These are phyloP conservation scores for Sebastiscus tertius DNA, from an alignment of 2,797 vertebrate species.

Conservation along the genomic window DNA sequence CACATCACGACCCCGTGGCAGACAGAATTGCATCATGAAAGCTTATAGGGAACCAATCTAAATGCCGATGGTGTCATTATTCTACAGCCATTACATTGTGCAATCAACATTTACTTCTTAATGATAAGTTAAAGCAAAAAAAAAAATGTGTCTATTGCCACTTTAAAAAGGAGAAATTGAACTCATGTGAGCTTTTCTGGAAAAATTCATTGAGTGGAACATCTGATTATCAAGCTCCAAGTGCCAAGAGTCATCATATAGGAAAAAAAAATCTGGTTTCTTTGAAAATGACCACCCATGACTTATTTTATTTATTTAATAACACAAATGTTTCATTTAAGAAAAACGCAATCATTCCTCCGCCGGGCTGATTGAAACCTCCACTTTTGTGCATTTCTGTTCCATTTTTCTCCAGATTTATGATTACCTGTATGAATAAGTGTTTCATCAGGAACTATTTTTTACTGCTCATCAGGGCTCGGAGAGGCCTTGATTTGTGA, in stretches of 20 bases:
- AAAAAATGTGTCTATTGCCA: no score
- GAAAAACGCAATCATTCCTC: neutral
- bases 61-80: neutral
- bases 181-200: neutral
- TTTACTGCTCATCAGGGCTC: constrained; percentile 59
- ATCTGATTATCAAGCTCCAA: constrained; percentile 4
- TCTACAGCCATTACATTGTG: neutral
- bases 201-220: neutral
- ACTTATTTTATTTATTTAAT: constrained; percentile 23
- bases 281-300: neutral
- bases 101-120: neutral
- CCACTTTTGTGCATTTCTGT: constrained; percentile 13
- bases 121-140: no score
- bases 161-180: neutral
- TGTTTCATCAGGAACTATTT: constrained; percentile 68
- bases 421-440: constrained; percentile 68
- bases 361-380: constrained; percentile 26
- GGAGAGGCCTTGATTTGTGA: constrained; percentile 74
- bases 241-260: neutral
- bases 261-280: neutral
- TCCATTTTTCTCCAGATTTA: constrained; percentile 62
- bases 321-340: neutral
- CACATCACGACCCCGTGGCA: neutral
- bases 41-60: neutral
- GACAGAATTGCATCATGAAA: neutral